Evolutionary conservation across 1,140 invertebrate genomes (phyloP).

Genomic region (Cephus cinctus): DNA sequence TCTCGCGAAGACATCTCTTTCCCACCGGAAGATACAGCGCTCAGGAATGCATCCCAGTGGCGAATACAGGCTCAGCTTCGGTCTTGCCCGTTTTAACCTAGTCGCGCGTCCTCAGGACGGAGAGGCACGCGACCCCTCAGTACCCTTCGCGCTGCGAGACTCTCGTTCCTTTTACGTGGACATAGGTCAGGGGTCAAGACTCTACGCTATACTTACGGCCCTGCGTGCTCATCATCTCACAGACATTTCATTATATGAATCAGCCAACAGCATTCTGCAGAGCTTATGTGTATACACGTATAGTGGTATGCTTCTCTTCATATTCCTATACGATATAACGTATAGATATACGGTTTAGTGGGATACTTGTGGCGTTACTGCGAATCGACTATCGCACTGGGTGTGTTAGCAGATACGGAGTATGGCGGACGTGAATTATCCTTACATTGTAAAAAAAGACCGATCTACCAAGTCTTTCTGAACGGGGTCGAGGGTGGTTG

Average conservation of each 20-base stretch:
- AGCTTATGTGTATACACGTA: too few species aligned
- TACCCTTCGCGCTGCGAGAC: too few species aligned
- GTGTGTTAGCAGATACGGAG: too few species aligned
- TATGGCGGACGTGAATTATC: too few species aligned
- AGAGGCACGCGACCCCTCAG: slow-evolving; percentile 28
- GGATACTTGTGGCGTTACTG: too few species aligned
- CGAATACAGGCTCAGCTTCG: background rate
- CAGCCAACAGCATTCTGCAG: slow-evolving; percentile 40
- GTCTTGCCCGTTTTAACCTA: background rate
- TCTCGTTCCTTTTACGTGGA: slow-evolving; percentile 21
- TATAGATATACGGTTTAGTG: too few species aligned
- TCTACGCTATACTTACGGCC: slow-evolving; percentile 49
- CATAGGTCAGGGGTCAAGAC: slow-evolving; percentile 41
- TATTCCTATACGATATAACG: too few species aligned
- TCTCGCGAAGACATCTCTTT: background rate
- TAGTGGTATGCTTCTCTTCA: too few species aligned
- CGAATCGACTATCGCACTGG: too few species aligned
- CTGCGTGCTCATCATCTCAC: slow-evolving; percentile 48
- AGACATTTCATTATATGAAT: slow-evolving; percentile 53
- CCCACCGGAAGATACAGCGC: background rate
- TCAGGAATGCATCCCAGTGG: background rate
- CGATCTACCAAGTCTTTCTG: too few species aligned
- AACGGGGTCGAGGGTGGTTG: too few species aligned
- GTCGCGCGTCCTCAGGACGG: background rate
- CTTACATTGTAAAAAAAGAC: too few species aligned